Evolutionary conservation across 2,888 invertebrate species (phyloP), one percentile per base, ranked within the genome.

Genomic region (Actias luna): DNA sequence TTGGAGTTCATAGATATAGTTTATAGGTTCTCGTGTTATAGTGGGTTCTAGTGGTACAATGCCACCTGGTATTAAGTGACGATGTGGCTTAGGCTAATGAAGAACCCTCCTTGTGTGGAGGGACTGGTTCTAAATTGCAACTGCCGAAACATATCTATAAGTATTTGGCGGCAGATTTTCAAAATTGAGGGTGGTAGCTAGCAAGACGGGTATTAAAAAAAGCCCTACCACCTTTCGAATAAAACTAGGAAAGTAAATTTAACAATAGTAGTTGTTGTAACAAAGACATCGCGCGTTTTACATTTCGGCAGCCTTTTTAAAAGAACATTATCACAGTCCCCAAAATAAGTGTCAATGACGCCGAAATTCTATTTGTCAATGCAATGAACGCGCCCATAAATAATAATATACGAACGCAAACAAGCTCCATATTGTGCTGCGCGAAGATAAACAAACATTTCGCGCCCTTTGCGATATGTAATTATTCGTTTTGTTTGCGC

Each of bases 401-500:
- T 86, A 85, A 86, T 86, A 85, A 86, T 86, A 85, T 84, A 81
- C 69, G 63, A 74, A 64, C 64, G 80, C 80, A 87, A 87, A 87
- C 85, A 86, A 65, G 73, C 67, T 73, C 79, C 82, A 80, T 83
- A 85, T 85, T 85, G 85, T 84, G 76, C 63, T 63, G 65, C 63
- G 70, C 73, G 46, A 72, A 73, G 75, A 74, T 83, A 85, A 85
- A 85, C 84, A 87, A 87, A 87, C 82, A 87, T 79, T 72, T 84
- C 82, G 84, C 84, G 87, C 87, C 86, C 87, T 84, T 78, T 75
- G 67, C 71, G 65, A 60, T 33, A 33, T 72, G 77, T 75, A 75
- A 79, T 79, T 77, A 78, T 78, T 77, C 71, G 72, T 67, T 66
- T 22, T 87, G 87, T 88, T 88, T 88, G 87, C 83, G 79, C 87